Conservation (phyloP, 2,888 invertebrate species). For the Crossocerus cetratus region DNA sequence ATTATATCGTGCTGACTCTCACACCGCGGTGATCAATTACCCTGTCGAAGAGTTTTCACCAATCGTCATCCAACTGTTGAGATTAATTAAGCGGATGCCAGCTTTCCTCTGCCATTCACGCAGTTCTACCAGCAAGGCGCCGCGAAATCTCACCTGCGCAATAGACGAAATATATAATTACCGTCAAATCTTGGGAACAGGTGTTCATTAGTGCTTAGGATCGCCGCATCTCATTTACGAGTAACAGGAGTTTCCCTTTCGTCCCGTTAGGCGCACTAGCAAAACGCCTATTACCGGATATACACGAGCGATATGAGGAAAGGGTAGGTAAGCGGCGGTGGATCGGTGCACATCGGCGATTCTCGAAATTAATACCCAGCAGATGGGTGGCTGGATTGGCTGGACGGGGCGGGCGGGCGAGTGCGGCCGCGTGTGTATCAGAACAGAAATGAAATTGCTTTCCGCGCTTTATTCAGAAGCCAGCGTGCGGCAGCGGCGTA, state of each 20-base stretch:
- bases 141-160: no score
- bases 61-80: conserved; percentile 48
- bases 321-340: conserved; percentile 32
- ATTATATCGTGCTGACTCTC: conserved; percentile 31
- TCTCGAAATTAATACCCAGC: neutral
- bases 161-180: no score
- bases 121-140: no score
- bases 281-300: conserved; percentile 26
- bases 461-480: conserved; percentile 62
- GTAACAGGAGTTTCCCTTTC: no score
- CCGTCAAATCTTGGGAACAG: no score
- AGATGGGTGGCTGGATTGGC: neutral
- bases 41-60: conserved; percentile 54
- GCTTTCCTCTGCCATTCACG: no score
- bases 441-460: conserved; percentile 33
- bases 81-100: conserved; percentile 50
- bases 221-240: no score
- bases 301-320: conserved; percentile 39
- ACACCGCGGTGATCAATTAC: conserved; percentile 51
- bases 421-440: conserved; percentile 1
- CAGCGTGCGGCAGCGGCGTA: conserved; percentile 59
- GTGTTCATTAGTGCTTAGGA: no score
- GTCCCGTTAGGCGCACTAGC: no score
- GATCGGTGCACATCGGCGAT: conserved; percentile 9
- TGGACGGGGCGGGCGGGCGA: no score